Conservation (phyloP, 2,888 invertebrate species). For the Phalera bucephala region DNA sequence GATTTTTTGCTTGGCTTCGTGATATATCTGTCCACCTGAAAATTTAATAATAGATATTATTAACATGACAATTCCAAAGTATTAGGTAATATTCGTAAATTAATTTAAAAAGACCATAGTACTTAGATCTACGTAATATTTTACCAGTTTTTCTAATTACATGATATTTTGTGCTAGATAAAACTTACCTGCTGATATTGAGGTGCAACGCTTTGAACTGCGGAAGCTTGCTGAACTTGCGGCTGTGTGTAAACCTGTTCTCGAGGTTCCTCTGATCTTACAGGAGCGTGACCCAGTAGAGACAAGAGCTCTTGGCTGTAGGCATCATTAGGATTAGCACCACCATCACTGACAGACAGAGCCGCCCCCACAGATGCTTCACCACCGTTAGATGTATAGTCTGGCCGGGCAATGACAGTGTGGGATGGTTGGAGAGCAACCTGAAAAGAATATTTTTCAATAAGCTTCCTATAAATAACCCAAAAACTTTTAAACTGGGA, state of each 20-base stretch:
- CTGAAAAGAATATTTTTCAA: constrained; percentile 49
- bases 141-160: too few relatives aligned
- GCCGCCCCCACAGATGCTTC: constrained; percentile 78
- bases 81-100: too few relatives aligned
- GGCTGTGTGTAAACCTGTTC: constrained; percentile 46
- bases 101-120: too few relatives aligned
- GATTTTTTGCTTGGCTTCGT: constrained; percentile 70
- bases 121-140: too few relatives aligned
- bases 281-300: constrained; percentile 53
- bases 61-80: too few relatives aligned
- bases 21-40: constrained; percentile 72
- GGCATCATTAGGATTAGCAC: constrained; percentile 42
- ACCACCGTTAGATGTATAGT: constrained; percentile 65
- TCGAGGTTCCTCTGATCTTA: constrained; percentile 54
- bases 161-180: neutral
- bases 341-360: constrained; percentile 67
- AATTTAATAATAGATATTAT: constrained; percentile 11
- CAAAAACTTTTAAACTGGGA: too few relatives aligned
- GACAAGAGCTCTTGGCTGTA: constrained; percentile 66
- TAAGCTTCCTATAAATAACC: too few relatives aligned
- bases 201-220: constrained; percentile 48
- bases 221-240: constrained; percentile 53
- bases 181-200: constrained; percentile 57
- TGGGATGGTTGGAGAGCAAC: constrained; percentile 68
- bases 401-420: constrained; percentile 70